Base-by-base conservation (phyloP, 1,140 invertebrate species). In the Pygmarrhopalites habei region DNA sequence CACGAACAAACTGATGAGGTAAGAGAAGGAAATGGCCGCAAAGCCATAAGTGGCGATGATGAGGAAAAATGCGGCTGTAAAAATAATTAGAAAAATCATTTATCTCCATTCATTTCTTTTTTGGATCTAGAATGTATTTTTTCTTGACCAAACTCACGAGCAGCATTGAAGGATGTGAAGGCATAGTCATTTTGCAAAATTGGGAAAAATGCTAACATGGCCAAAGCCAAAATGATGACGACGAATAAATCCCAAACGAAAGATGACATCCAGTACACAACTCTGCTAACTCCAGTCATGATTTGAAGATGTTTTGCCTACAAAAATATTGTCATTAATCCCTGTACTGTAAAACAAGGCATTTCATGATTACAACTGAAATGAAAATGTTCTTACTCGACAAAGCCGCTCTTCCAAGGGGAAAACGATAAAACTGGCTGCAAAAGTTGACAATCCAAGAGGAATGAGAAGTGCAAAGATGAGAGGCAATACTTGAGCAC, bases 381-480 rank as follows among this genome's bases (percentile, higher is more conserved):
- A n/a, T n/a, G n/a, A n/a, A n/a, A n/a, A n/a, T n/a, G n/a, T n/a
- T n/a, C n/a, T 57, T 71, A 67, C 76, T 60, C 3, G 76, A 62
- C 76, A 78, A 0, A 75, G 72, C 7, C 77, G 72, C 77, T 85
- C 84, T 67, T 80, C 78, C 3, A 85, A 76, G 1, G 85, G 82
- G 70, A 88, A 89, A 1, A 90, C 74, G 1, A 88, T 79, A 69
- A 87, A 86, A 66, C 86, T 86, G 1, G 87, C 82, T 1, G 85
- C 84, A 1, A 90, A 82, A 67, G 90, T 76, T 1, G 78, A 77
- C 71, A 81, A 72, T 15, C 72, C 73, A 21, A 73, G 64, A 19
- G 70, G 67, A 29, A 70, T 58, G 17, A 71, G 39, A 17, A 68
- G 35, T 41, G 29, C 80, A 76, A 65, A 69, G 15, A 68, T 32